Percentiles rank a stretch among this genome's conserved stretches.
Conservation (phyloP, 2,113 vertebrate species). For the Heloderma charlesbogerti region DNA sequence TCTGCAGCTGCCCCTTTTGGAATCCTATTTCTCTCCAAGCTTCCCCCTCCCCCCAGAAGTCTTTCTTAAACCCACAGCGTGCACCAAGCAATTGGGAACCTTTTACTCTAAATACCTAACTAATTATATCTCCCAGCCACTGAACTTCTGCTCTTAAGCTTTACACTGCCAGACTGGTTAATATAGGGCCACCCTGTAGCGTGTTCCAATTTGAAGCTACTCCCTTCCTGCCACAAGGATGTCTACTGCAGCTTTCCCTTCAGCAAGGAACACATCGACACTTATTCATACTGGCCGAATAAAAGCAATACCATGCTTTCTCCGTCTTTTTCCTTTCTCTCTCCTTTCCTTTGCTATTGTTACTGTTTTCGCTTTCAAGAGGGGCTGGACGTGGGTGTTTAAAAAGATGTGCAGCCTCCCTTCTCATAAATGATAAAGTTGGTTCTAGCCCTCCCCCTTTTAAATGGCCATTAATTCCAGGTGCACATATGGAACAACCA, state of each 20-base stretch:
- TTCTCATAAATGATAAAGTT: not conserved
- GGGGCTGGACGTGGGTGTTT: not conserved
- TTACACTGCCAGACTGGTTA: slow-evolving; percentile 37
- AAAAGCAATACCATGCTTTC: slow-evolving; percentile 12
- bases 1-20: not conserved
- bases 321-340: not conserved
- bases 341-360: not conserved
- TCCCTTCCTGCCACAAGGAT: slow-evolving; percentile 35
- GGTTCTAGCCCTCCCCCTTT: too few species aligned
- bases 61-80: not conserved
- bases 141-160: slow-evolving; percentile 11
- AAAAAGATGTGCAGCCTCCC: not conserved
- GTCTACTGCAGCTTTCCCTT: slow-evolving; percentile 40
- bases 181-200: slow-evolving; percentile 27
- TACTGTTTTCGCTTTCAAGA: slow-evolving; percentile 37
- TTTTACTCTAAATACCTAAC: not conserved
- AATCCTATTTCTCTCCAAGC: not conserved
- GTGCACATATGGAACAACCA: not conserved
- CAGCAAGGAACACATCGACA: slow-evolving; percentile 44
- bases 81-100: slow-evolving; percentile 26
- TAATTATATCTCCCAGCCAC: not conserved
- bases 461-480: slow-evolving; percentile 2
- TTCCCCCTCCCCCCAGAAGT: not conserved
- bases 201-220: slow-evolving; percentile 13
- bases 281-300: slow-evolving; percentile 38